Evolutionary conservation across 2,113 vertebrate species (phyloP).

Genomic region (Nibea albiflora): DNA sequence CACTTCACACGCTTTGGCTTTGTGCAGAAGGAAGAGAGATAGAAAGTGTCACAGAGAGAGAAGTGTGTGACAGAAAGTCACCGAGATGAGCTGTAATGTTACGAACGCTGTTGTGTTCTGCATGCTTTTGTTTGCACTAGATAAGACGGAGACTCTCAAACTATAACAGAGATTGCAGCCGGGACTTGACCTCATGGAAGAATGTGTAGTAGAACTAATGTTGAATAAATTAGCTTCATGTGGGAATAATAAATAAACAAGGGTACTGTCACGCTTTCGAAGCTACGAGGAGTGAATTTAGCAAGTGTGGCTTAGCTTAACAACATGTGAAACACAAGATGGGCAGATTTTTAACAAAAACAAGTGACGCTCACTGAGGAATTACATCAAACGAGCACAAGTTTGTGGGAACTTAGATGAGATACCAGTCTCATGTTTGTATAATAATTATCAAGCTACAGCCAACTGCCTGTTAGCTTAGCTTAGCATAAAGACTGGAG

Average conservation of each 20-base stretch:
- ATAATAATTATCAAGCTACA: no score
- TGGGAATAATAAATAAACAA: conserved; percentile 27
- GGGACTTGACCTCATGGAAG: conserved; percentile 7
- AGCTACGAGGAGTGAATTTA: not conserved
- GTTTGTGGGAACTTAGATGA: not conserved
- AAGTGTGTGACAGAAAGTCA: not conserved
- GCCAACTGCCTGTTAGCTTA: no score
- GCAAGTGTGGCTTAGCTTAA: not conserved
- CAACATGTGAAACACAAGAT: not conserved
- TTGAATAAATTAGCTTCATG: conserved; percentile 22
- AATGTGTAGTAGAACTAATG: conserved; percentile 10
- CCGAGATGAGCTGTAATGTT: conserved; percentile 2
- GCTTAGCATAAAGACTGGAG: no score
- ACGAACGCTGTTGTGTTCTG: conserved; percentile 1
- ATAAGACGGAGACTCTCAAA: conserved; percentile 5
- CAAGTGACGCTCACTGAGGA: not conserved
- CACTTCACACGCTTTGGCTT: not conserved
- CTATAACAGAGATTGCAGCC: not conserved
- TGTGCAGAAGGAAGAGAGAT: not conserved
- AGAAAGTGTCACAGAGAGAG: not conserved
- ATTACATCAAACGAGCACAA: not conserved
- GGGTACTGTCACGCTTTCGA: not conserved
- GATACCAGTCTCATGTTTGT: not conserved
- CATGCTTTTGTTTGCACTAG: not conserved
- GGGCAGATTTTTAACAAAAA: not conserved